Conservation (phyloP, 2,888 invertebrate species). For the Drosophila glabriapex region DNA sequence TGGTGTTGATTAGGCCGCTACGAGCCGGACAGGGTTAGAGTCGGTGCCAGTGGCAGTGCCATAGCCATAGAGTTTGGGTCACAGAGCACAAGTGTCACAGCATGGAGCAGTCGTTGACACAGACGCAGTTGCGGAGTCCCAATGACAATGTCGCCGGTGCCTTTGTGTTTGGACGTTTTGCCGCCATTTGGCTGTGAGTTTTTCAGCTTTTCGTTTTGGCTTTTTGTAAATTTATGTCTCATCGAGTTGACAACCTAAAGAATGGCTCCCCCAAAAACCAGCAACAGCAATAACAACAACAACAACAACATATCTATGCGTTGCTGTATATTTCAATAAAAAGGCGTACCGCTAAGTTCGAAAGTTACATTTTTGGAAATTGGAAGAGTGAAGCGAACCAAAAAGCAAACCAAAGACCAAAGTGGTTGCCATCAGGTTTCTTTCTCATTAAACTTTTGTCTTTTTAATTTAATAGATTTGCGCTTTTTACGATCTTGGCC, state of each 20-base stretch:
- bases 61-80: constrained; percentile 31
- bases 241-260: constrained; percentile 81
- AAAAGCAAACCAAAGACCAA: constrained; percentile 27
- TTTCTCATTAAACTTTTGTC: constrained; percentile 73
- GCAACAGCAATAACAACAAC: constrained; percentile 26
- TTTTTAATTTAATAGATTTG: constrained; percentile 73
- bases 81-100: constrained; percentile 76
- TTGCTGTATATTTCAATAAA: constrained; percentile 62
- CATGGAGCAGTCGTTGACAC: constrained; percentile 58
- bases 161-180: constrained; percentile 71
- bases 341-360: constrained; percentile 81
- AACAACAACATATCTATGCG: constrained; percentile 31
- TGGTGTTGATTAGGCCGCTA: constrained; percentile 70
- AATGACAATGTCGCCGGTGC: constrained; percentile 34
- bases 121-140: constrained; percentile 25
- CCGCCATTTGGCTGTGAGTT: constrained; percentile 64
- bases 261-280: constrained; percentile 65
- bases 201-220: constrained; percentile 66
- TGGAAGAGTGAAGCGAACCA: constrained; percentile 43
- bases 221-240: constrained; percentile 81
- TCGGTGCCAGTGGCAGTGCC: constrained; percentile 6
- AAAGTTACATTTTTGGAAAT: constrained; percentile 83
- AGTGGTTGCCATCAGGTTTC: constrained; percentile 66
- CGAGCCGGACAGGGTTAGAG: constrained; percentile 5
- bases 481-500: constrained; percentile 66